phyloP scores from a whole-genome alignment of 2,888 invertebrate species.

The Endomychus coccineus region DNA sequence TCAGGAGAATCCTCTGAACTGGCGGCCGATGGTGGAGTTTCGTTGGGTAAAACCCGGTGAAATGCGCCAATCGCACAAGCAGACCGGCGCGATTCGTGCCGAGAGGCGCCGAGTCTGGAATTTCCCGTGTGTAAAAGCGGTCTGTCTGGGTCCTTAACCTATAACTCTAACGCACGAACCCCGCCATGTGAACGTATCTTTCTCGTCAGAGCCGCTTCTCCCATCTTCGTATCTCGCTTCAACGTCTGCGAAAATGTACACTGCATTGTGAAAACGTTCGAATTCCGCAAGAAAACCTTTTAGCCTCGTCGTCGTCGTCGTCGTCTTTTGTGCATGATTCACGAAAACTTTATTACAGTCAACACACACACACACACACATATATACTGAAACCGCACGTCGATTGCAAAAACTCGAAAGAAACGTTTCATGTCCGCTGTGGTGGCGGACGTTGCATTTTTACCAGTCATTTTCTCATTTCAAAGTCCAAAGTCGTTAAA shows the following conservation, averaged over 20 bases:
- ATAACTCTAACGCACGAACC: conserved; percentile 39
- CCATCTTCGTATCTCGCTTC: conserved; percentile 6
- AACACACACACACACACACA: no score
- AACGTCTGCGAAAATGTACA: conserved; percentile 16
- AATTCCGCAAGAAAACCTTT: no score
- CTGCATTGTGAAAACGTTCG: conserved; percentile 15
- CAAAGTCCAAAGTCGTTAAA: no score
- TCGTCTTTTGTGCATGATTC: no score
- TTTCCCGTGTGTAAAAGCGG: conserved; percentile 38
- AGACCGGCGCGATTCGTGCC: conserved; percentile 8
- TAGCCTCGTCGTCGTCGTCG: no score
- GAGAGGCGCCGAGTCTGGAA: conserved; percentile 15
- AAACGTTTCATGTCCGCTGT: no score
- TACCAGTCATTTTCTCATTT: no score
- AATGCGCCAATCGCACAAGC: conserved; percentile 12
- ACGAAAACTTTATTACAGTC: no score
- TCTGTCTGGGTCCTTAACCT: conserved; percentile 48
- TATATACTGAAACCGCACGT: no score
- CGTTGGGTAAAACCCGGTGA: conserved; percentile 16
- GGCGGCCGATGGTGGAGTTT: no score
- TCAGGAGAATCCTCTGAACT: background rate
- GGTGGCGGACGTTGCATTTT: no score
- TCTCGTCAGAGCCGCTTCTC: background rate
- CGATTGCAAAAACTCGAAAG: no score
- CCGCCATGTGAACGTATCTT: conserved; percentile 7